Percentiles rank a stretch among this genome's conserved stretches.
Conservation (phyloP, 1,140 invertebrate species). For the Arctopsyche grandis region DNA sequence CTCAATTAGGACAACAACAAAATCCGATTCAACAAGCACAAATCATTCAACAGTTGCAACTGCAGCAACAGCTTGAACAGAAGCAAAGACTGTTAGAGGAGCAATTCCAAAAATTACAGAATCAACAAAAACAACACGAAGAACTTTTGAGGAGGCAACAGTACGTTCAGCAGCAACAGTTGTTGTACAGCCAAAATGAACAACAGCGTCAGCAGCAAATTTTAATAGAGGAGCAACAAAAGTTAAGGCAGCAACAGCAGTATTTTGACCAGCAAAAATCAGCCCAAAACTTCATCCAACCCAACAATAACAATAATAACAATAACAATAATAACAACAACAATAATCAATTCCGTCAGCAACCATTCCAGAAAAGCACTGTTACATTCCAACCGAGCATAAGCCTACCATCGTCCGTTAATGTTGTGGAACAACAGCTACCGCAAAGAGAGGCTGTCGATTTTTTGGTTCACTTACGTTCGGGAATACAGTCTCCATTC, state of each 20-base stretch:
- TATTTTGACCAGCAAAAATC: slow-evolving; percentile 58
- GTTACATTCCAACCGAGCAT: slow-evolving; percentile 66
- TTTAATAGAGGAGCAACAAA: slow-evolving; percentile 62
- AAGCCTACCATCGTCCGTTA: slow-evolving; percentile 58
- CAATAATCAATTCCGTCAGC: slow-evolving; percentile 53
- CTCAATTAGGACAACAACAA: neutral
- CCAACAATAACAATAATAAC: too few species aligned
- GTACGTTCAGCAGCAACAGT: slow-evolving; percentile 66
- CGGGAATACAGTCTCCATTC: slow-evolving; percentile 59
- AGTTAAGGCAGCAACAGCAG: slow-evolving; percentile 54
- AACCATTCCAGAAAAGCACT: slow-evolving; percentile 42
- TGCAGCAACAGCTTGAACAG: slow-evolving; percentile 72
- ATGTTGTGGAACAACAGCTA: slow-evolving; percentile 56
- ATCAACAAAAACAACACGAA: slow-evolving; percentile 76
- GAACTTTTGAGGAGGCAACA: slow-evolving; percentile 73
- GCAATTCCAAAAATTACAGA: slow-evolving; percentile 73
- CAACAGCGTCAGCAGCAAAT: slow-evolving; percentile 63
- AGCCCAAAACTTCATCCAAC: slow-evolving; percentile 55
- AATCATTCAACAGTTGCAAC: slow-evolving; percentile 61
- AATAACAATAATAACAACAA: too few species aligned
- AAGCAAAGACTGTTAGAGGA: slow-evolving; percentile 76
- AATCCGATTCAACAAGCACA: slow-evolving; percentile 57
- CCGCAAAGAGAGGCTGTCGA: slow-evolving; percentile 65
- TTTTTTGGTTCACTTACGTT: slow-evolving; percentile 62
- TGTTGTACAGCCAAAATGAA: slow-evolving; percentile 51